Evolutionary conservation across 2,797 vertebrate species (phyloP), one percentile per base, ranked within the genome.

Genomic region (Tangara arthus): DNA sequence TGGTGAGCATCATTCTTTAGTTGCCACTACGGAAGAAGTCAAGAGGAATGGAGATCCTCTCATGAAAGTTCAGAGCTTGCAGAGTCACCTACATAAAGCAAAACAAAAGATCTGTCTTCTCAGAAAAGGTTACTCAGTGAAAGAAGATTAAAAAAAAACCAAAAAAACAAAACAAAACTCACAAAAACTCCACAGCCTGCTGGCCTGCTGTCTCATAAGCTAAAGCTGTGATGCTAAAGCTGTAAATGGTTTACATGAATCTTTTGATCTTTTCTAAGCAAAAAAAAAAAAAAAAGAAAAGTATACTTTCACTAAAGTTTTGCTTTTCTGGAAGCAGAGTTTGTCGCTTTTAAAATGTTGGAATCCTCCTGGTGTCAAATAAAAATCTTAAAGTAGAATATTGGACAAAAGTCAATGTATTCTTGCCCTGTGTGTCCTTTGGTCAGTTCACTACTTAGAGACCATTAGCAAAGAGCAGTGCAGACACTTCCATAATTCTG

Each of bases 231-330:
- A 12, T 27, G 18, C 12, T 39, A 60, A 59, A 59, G 12, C 35
- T 59, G 26, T 13, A 28, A 83, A 22, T 6, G 3, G 2, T 75
- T 89, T 63, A 71, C 5, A 15, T 12, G 3, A 39, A 44, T 53
- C 4, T 61, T 83, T 57, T 47, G 53, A 46, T 50, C 4, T 78
- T 49, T 78, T 68, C 15, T 39, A 42, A 27, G 8, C 44, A 35
- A 35, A 35, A 72, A 68, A 5, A 6, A 32, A 22, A 23, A 56
- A 12, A 6, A 12, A 13, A 23, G 26, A 27, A 59, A 13, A 14
- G 8, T 7, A 61, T 53, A 8, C 0, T 37, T 10, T 15, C 3
- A 23, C 23, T 32, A 5, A 1, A 7, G 26, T 32, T 57, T 68
- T 76, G 2, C 16, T 73, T 68, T 61, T 70, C 35, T 44, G 9